Percentiles rank a stretch among this genome's conserved stretches.
Evolutionary conservation across 2,113 vertebrate species (phyloP).

Genomic region (Sphyrna mokarran): DNA sequence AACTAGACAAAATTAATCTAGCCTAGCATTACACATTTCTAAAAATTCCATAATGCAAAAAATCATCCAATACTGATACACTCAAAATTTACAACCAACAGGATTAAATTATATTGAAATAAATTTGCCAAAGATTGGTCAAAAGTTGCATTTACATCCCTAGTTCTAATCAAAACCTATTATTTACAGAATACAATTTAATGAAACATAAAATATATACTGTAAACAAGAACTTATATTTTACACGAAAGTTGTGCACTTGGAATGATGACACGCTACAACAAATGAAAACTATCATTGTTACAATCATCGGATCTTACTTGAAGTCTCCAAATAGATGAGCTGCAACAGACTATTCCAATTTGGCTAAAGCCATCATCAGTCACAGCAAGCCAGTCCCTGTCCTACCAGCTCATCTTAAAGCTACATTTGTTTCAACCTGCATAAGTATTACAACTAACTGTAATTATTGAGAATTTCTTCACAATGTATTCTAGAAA

Average conservation of each 20-base stretch:
- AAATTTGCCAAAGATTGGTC: background rate
- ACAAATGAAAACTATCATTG: background rate
- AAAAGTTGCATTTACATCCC: background rate
- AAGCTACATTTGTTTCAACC: background rate
- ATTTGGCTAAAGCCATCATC: background rate
- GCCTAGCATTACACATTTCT: background rate
- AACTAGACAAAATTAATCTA: background rate
- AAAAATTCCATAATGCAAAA: background rate
- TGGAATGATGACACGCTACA: background rate
- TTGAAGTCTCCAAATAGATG: background rate
- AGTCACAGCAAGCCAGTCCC: background rate
- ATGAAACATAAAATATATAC: background rate
- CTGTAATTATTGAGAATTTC: background rate
- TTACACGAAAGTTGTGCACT: background rate
- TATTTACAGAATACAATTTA: background rate
- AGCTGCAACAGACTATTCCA: background rate
- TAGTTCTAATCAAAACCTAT: background rate
- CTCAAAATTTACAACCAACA: background rate
- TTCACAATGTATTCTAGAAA: background rate
- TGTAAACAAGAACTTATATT: background rate
- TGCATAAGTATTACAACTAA: background rate
- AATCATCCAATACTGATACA: background rate
- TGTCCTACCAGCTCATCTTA: background rate
- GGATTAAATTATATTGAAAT: background rate
- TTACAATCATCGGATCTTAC: background rate